Percentiles rank a stretch among this genome's conserved stretches.
phyloP scores from a whole-genome alignment of 64 coral and sea anemone genomes.

The Catalaphyllia jardinei region DNA sequence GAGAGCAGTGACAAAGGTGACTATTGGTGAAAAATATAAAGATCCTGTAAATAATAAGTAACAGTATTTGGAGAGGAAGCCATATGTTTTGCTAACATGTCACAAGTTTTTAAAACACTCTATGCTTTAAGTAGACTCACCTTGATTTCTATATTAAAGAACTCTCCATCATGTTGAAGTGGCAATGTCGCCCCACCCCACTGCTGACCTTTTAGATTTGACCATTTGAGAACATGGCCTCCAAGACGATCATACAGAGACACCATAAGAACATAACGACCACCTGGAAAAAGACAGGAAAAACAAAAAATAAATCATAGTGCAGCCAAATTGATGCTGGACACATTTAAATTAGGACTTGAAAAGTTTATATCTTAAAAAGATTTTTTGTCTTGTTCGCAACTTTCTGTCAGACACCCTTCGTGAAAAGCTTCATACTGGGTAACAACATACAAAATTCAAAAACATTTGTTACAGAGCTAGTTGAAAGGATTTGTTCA shows the following conservation, averaged over 20 bases:
- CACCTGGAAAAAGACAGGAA: slow-evolving; percentile 34
- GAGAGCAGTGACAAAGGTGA: not conserved
- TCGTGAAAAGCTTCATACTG: too few relatives aligned
- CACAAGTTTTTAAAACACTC: not conserved
- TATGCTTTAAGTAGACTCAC: slow-evolving; percentile 11
- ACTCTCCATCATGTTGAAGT: slow-evolving; percentile 95
- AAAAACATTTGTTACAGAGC: not conserved
- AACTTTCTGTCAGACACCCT: too few relatives aligned
- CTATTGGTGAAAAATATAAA: not conserved
- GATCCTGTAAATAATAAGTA: too few relatives aligned
- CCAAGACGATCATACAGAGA: slow-evolving; percentile 98
- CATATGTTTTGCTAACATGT: too few relatives aligned
- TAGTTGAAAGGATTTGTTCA: not conserved
- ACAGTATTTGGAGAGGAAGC: not conserved
- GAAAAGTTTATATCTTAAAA: too few relatives aligned
- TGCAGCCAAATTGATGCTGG: too few relatives aligned
- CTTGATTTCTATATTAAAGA: slow-evolving; percentile 99
- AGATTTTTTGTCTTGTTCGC: too few relatives aligned
- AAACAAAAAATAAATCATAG: too few relatives aligned
- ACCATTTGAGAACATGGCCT: slow-evolving; percentile 99
- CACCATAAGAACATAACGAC: slow-evolving; percentile 98
- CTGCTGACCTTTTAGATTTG: slow-evolving; percentile 98
- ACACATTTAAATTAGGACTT: too few relatives aligned
- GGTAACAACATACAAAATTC: too few relatives aligned
- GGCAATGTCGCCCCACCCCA: slow-evolving; percentile 98